Conservation (phyloP, 2,888 invertebrate genomes). For the Eupithecia vulgata region DNA sequence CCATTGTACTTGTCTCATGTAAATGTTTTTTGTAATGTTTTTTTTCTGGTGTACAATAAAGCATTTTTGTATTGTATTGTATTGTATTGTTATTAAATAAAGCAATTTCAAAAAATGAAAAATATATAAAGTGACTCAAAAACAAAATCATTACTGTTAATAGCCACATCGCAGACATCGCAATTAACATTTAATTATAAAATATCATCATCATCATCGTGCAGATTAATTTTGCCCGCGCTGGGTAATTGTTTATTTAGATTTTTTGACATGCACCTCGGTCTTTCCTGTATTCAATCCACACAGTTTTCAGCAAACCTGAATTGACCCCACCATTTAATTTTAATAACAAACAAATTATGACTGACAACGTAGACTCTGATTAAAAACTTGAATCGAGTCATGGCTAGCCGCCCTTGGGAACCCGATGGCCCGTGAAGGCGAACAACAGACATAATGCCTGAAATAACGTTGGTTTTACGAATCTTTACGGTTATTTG, state of each 20-base stretch:
- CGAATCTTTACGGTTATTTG: slow-evolving; percentile 4
- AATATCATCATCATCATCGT: not conserved
- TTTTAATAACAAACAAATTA: slow-evolving; percentile 28
- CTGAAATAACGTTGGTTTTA: slow-evolving; percentile 22
- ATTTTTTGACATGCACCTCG: not conserved
- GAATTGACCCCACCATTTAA: slow-evolving; percentile 3
- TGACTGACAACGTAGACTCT: slow-evolving; percentile 25
- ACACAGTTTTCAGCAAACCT: not conserved
- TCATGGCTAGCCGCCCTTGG: slow-evolving; percentile 44
- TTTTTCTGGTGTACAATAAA: too few relatives aligned
- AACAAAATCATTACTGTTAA: not conserved
- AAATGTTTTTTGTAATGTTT: too few relatives aligned
- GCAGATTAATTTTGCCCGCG: not conserved
- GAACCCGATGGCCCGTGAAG: slow-evolving; percentile 36
- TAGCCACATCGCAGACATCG: not conserved
- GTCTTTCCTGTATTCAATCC: not conserved
- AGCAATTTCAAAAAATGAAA: too few relatives aligned
- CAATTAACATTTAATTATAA: not conserved
- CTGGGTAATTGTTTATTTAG: too few relatives aligned
- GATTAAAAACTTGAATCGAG: slow-evolving; percentile 34
- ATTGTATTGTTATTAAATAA: too few relatives aligned
- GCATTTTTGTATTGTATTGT: too few relatives aligned
- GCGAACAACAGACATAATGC: slow-evolving; percentile 35
- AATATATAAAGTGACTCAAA: not conserved
- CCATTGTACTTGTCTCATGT: too few relatives aligned